phyloP scores from a whole-genome alignment of 2,797 vertebrate genomes.

The Arnoldichthys spilopterus region DNA sequence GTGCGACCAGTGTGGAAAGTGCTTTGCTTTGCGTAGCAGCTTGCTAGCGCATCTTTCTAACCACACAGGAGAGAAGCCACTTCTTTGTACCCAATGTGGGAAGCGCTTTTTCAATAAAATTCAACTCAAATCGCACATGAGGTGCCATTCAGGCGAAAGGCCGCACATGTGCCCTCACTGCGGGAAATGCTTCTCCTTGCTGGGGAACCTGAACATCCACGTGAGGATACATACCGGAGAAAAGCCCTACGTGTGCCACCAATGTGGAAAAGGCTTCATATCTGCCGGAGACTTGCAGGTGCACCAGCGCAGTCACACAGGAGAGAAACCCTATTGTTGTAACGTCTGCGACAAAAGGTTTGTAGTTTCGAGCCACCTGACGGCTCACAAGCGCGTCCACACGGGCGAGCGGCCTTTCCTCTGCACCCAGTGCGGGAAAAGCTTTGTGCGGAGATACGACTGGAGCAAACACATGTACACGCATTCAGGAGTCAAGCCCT shows the following conservation, averaged over 20 bases:
- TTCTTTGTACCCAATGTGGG: constrained; percentile 75
- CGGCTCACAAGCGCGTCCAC: constrained; percentile 74
- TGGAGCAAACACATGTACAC: constrained; percentile 77
- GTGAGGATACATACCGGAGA: constrained; percentile 76
- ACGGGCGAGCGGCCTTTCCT: constrained; percentile 76
- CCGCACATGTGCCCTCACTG: constrained; percentile 75
- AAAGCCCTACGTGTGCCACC: constrained; percentile 74
- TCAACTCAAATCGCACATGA: constrained; percentile 74
- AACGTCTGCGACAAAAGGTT: constrained; percentile 75
- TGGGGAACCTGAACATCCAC: constrained; percentile 78
- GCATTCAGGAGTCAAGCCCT: constrained; percentile 71
- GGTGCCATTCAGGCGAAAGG: constrained; percentile 71
- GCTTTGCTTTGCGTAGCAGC: constrained; percentile 65
- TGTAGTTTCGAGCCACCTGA: constrained; percentile 77
- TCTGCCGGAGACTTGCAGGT: constrained; percentile 76
- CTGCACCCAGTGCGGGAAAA: constrained; percentile 75
- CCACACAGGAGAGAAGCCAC: constrained; percentile 69
- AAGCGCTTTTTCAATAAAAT: constrained; percentile 75
- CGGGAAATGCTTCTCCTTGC: constrained; percentile 73
- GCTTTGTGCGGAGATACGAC: constrained; percentile 74
- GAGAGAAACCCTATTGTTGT: constrained; percentile 73
- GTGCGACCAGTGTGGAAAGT: constrained; percentile 75
- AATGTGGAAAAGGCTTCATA: constrained; percentile 76
- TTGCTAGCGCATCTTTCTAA: constrained; percentile 68
- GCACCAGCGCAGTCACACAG: constrained; percentile 75